Percentiles rank a stretch among this genome's conserved stretches.
Evolutionary conservation across 2,888 invertebrate species (phyloP).

Genomic region (Andrena fulva): DNA sequence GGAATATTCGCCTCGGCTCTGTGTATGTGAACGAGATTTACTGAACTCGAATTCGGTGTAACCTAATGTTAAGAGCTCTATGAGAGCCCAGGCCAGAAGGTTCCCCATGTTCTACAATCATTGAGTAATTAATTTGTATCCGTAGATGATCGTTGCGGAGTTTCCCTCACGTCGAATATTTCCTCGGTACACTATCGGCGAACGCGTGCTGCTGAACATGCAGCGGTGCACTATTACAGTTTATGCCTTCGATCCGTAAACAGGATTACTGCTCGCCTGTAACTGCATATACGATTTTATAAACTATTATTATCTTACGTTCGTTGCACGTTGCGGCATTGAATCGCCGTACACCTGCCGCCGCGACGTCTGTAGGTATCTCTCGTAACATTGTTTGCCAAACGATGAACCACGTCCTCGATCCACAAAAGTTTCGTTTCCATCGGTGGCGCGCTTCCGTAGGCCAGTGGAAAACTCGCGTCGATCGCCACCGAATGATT

Average conservation of each 20-base stretch:
- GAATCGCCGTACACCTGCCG: conserved; percentile 53
- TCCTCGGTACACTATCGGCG: conserved; percentile 18
- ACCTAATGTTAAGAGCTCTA: too few relatives aligned
- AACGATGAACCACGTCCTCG: not conserved
- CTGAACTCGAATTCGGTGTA: not conserved
- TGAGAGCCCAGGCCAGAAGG: not conserved
- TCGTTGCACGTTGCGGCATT: conserved; percentile 46
- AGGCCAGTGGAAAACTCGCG: not conserved
- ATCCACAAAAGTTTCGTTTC: not conserved
- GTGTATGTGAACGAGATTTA: too few relatives aligned
- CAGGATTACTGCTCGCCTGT: conserved; percentile 53
- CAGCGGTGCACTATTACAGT: conserved; percentile 53
- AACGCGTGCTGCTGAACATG: conserved; percentile 22
- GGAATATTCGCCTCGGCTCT: too few relatives aligned
- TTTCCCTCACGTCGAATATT: conserved; percentile 17
- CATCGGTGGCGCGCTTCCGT: not conserved
- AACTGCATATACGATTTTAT: conserved; percentile 51
- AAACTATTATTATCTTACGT: conserved; percentile 65
- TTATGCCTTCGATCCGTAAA: conserved; percentile 62
- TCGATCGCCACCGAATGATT: too few relatives aligned
- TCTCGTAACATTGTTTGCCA: conserved; percentile 21
- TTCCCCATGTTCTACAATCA: not conserved
- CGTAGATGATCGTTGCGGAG: not conserved
- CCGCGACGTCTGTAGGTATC: conserved; percentile 13
- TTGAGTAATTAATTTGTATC: not conserved